Conservation (phyloP, 2,888 invertebrate genomes). For the Pandemis heparana region DNA sequence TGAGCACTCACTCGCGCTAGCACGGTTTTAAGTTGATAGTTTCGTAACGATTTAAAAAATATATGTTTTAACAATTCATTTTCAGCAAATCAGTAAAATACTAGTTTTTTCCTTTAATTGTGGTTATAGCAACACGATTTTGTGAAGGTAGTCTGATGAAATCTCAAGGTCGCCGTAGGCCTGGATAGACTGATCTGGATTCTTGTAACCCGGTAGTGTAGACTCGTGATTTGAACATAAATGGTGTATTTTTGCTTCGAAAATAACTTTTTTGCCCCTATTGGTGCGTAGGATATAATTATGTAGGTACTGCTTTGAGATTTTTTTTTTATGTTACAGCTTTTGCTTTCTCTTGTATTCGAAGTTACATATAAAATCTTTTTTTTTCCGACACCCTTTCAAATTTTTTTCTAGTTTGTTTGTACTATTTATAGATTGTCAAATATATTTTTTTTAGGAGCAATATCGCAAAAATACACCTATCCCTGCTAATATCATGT, state of each 20-base stretch:
- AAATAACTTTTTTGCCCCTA: neutral
- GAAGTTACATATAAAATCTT: too few species aligned
- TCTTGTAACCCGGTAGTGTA: slow-evolving; percentile 76
- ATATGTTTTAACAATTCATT: too few species aligned
- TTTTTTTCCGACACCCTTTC: too few species aligned
- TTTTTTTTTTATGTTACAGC: neutral
- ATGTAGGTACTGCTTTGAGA: neutral
- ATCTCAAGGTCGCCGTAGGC: slow-evolving; percentile 69
- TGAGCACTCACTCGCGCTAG: slow-evolving; percentile 12
- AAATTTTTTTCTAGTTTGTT: too few species aligned
- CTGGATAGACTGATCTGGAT: slow-evolving; percentile 81
- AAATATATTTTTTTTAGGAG: too few species aligned
- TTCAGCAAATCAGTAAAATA: too few species aligned
- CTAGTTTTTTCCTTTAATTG: neutral
- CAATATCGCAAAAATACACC: slow-evolving; percentile 30
- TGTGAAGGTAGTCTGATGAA: slow-evolving; percentile 43
- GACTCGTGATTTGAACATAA: slow-evolving; percentile 48
- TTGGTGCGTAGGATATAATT: neutral
- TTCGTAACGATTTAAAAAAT: slow-evolving; percentile 4
- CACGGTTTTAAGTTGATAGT: slow-evolving; percentile 25
- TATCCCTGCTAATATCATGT: slow-evolving; percentile 49
- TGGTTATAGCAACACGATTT: neutral
- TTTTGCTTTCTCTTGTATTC: neutral
- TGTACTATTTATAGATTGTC: too few species aligned
- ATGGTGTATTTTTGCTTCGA: slow-evolving; percentile 40